Base-by-base conservation (phyloP, 2,113 vertebrate genomes). In the Solea solea region DNA sequence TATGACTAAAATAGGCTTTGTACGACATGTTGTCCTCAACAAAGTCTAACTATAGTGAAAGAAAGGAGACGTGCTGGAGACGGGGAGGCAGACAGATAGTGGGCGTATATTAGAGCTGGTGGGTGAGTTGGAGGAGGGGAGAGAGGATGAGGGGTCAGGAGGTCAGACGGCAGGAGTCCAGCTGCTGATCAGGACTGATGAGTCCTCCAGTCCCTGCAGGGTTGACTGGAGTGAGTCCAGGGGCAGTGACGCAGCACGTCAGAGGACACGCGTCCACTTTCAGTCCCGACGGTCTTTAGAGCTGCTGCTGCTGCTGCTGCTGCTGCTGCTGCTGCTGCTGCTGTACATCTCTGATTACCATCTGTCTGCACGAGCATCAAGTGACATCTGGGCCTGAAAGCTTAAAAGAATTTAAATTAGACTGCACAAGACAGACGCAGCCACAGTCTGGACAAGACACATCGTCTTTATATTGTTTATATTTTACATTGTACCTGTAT, bases 161-260 rank as follows among this genome's bases (percentile, higher is more conserved):
- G 87, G 82, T 83, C 72, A 76, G 59, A 27, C 60, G 55, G 45
- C 15, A n/a, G 8, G 72, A 83, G 76, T 59, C 70, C 86, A 88
- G 84, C 88, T 87, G 88, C 72, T 61, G 80, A 72, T 79, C 48
- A 67, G 77, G 59, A 80, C 70, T 21, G 21, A 21, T 7, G 62
- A 70, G 10, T 70, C 82, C 75, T 56, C 49, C 53, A 41, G 59
- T 69, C 57, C 7, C 69, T 54, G 51, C 50, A 58, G 52, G 56
- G 60, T 14, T 15, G 64, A 40, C 25, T 68, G 52, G 44, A 84
- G 72, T 40, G 2, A 62, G 7, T 42, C 72, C 70, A 72, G 49
- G 3, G 46, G 44, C 11, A 13, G 52, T 42, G 76, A 75, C 74
- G 40, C 64, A 77, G 74, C 60, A 40, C 34, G 62, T n/a, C n/a